A percentile compares a stretch with the other conserved stretches of the same genome.
Evolutionary conservation across 1,140 invertebrate genomes (phyloP).

Genomic region (Monomorium pharaonis): DNA sequence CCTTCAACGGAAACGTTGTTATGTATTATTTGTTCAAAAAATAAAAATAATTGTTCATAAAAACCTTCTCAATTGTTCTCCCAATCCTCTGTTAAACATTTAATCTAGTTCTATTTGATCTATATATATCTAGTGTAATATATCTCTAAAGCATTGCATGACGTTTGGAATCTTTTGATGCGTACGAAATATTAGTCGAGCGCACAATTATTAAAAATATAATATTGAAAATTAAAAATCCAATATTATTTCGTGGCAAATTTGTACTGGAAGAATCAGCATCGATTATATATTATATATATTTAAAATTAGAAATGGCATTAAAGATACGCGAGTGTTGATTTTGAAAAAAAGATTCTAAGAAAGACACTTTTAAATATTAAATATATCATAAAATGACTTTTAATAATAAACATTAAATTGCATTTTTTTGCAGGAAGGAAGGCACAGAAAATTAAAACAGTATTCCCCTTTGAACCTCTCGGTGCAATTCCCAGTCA

Average conservation of each 20-base stretch:
- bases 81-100: neutral
- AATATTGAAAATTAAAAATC: neutral
- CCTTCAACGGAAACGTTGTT: neutral
- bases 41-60: constrained; percentile 38
- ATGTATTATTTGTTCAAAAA: constrained; percentile 41
- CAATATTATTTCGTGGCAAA: neutral
- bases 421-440: constrained; percentile 22
- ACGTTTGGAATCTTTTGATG: constrained; percentile 48
- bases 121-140: neutral
- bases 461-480: neutral
- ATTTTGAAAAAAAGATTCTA: neutral
- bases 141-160: neutral
- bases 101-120: neutral
- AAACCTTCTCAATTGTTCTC: constrained; percentile 8
- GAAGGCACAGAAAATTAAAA: neutral
- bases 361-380: neutral
- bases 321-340: neutral
- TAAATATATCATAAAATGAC: neutral
- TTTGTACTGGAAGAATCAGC: neutral
- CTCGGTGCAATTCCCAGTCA: neutral
- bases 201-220: neutral
- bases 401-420: constrained; percentile 6
- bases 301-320: neutral
- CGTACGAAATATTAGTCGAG: neutral
- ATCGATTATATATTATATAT: neutral